phyloP scores from a whole-genome alignment of 2,113 vertebrate species.

The Syrrhaptes paradoxus region DNA sequence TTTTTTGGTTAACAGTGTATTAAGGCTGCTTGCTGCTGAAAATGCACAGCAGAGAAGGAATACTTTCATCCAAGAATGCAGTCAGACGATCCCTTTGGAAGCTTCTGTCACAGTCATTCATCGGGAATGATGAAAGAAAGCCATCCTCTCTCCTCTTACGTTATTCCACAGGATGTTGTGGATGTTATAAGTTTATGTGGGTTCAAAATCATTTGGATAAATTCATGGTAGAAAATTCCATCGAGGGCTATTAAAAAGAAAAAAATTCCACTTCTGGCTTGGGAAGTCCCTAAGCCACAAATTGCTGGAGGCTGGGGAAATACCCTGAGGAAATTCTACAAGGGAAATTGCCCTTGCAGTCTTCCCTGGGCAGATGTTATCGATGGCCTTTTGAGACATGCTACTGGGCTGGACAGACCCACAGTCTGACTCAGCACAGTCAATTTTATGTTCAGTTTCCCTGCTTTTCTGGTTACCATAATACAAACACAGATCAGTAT shows the following conservation, averaged over 20 bases:
- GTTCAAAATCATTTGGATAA: slow-evolving; percentile 1
- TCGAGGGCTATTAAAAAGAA: background rate
- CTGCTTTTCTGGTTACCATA: background rate
- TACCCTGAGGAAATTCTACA: background rate
- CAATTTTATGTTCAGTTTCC: background rate
- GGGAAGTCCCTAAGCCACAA: background rate
- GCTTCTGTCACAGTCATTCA: slow-evolving; percentile 15
- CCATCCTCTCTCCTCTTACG: slow-evolving; percentile 2
- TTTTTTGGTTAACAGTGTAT: slow-evolving; percentile 61
- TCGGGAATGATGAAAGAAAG: slow-evolving; percentile 9
- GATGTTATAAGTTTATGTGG: background rate
- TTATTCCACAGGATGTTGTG: slow-evolving; percentile 46
- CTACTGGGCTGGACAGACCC: background rate
- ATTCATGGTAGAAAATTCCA: slow-evolving; percentile 19
- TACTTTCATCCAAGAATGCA: slow-evolving; percentile 46
- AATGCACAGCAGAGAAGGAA: slow-evolving; percentile 49
- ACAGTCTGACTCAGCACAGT: background rate
- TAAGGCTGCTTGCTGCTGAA: slow-evolving; percentile 61
- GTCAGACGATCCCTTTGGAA: slow-evolving; percentile 22
- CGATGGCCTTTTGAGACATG: background rate
- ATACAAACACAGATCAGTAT: background rate
- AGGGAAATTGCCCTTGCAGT: background rate
- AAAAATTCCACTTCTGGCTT: background rate
- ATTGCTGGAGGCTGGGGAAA: background rate
- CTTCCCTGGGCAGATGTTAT: background rate